These are phyloP conservation scores for Spondyliosoma cantharus DNA, from an alignment of 2,797 vertebrate species.

Conservation along the genomic window DNA sequence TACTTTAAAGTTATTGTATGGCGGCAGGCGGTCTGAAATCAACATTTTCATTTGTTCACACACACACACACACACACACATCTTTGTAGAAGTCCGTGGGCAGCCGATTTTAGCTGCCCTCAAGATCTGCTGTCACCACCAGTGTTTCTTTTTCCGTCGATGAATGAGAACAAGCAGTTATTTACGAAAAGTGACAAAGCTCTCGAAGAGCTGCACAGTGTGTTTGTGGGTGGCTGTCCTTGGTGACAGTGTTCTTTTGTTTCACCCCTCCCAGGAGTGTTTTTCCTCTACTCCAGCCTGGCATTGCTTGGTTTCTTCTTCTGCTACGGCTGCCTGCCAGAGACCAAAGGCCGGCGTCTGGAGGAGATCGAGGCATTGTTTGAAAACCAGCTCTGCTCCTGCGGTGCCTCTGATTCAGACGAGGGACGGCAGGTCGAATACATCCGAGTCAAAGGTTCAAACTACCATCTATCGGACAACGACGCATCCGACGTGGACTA, in stretches of 20 bases:
- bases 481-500: conserved; percentile 98
- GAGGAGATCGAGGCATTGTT: conserved; percentile 98
- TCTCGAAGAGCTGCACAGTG: background rate
- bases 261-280: conserved; percentile 86
- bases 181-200: background rate
- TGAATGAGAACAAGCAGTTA: conserved; percentile 5
- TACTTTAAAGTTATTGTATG: background rate
- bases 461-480: conserved; percentile 99
- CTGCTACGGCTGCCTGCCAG: conserved; percentile 95
- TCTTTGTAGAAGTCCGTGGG: conserved; percentile 2
- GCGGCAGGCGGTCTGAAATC: conserved; percentile 12
- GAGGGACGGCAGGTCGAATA: conserved; percentile 98
- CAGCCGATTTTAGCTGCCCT: conserved; percentile 11
- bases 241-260: conserved; percentile 17
- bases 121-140: conserved; percentile 14
- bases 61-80: background rate
- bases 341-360: conserved; percentile 95
- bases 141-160: conserved; percentile 7
- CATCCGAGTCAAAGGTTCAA: conserved; percentile 98
- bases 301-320: conserved; percentile 92
- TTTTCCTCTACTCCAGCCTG: conserved; percentile 95
- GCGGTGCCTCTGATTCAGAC: conserved; percentile 92
- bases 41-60: conserved; percentile 14
- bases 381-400: conserved; percentile 93
- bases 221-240: conserved; percentile 16